Evolutionary conservation across 2,797 vertebrate species (phyloP).

Genomic region (Notolepis coatsorum): DNA sequence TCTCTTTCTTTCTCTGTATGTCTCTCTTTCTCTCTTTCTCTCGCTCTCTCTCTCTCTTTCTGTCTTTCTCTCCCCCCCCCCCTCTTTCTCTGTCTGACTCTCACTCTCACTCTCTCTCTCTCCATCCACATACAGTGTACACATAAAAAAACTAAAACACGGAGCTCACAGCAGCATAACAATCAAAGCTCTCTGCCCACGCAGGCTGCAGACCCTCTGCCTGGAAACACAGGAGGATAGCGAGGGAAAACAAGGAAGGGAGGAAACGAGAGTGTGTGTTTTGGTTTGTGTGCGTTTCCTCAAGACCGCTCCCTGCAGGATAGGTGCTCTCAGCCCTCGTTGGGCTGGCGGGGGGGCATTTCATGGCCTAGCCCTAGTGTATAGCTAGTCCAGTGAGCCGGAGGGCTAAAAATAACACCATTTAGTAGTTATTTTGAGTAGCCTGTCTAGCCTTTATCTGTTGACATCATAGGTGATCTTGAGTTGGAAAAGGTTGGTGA

Average conservation of each 20-base stretch:
- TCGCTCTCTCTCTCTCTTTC: too few relatives aligned
- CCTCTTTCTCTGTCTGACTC: neutral
- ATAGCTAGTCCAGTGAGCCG: constrained; percentile 15
- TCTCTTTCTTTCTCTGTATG: too few relatives aligned
- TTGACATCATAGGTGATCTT: too few relatives aligned
- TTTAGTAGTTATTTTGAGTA: too few relatives aligned
- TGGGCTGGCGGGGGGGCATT: constrained; percentile 18
- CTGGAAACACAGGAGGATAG: neutral
- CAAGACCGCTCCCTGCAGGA: neutral
- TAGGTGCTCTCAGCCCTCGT: constrained; percentile 19
- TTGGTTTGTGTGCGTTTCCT: neutral
- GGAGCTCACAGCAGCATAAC: constrained; percentile 8
- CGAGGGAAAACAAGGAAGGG: neutral
- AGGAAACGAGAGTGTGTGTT: neutral
- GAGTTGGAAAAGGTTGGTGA: too few relatives aligned
- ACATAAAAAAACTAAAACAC: neutral
- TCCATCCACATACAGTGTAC: neutral
- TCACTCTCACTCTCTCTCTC: neutral
- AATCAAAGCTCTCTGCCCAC: constrained; percentile 22
- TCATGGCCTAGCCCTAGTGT: too few relatives aligned
- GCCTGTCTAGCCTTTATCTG: too few relatives aligned
- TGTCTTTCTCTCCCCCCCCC: too few relatives aligned
- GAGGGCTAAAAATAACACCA: constrained; percentile 35
- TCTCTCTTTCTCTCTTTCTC: too few relatives aligned
- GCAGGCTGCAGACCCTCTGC: constrained; percentile 17